Base-by-base conservation (phyloP, 1,140 invertebrate genomes). In the Leptoteleia sp. region DNA sequence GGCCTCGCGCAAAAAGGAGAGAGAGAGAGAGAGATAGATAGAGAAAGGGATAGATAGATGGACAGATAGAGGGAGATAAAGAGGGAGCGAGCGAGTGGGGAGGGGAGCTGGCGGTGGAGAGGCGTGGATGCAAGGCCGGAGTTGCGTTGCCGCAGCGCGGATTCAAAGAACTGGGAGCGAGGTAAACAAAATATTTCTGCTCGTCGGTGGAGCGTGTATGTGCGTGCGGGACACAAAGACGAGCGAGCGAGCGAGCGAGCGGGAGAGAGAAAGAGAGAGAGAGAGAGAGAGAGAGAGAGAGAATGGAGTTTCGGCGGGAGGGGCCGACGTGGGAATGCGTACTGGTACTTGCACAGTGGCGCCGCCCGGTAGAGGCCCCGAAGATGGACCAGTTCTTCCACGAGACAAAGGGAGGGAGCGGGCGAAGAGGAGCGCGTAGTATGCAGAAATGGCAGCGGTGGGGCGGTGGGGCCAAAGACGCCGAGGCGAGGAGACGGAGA, bases 121-220 rank as follows among this genome's bases (percentile, higher is more conserved):
- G 57, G 55, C 22, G 31, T 45, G 57, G 47, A 71, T 62, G 76
- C 76, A 81, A 83, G 79, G 76, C 70, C 70, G 62, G 61, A 72
- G 64, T 77, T 71, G 80, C 48, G 78, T 65, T 76, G 72, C 73
- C 67, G 79, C 83, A 78, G 62, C 76, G 82, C 76, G 82, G 82
- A 88, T 89, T 87, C 85, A 88, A 86, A 88, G 86, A 88, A 88
- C 85, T 84, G 81, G 76, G 79, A 86, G 80, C 84, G 87, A 86
- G 79, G 85, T 88, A 88, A 88, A 88, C 85, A 88, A 89, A 88
- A 88, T 89, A 87, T 87, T 87, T 84, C 76, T 83, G 78, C 70
- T 40, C 40, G 79, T 76, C 76, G 67, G 73, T 83, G 73, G 43
- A 12, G 43, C 65, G 29, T 8, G 29, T 62, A 27, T 61, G 62